Conservation (phyloP, 2,797 vertebrate genomes). For the Sebastes taczanowskii region DNA sequence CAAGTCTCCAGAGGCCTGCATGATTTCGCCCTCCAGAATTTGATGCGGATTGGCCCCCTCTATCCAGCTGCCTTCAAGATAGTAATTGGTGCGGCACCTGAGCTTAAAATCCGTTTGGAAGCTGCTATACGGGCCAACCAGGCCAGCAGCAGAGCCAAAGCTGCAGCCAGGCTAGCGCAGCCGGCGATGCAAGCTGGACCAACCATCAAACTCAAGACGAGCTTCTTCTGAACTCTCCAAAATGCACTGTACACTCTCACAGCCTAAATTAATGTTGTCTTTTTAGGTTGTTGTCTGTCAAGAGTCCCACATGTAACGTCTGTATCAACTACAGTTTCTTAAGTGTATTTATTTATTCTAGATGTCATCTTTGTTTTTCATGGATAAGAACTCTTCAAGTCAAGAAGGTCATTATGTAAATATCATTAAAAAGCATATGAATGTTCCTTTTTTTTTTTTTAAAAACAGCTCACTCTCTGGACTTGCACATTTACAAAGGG, state of each 20-base stretch:
- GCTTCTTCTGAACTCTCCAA: slow-evolving; percentile 89
- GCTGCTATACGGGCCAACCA: slow-evolving; percentile 94
- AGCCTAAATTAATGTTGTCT: slow-evolving; percentile 11
- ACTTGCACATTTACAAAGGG: slow-evolving; percentile 52
- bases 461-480: not conserved
- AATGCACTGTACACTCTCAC: slow-evolving; percentile 14
- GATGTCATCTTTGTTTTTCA: slow-evolving; percentile 43
- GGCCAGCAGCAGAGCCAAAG: slow-evolving; percentile 93
- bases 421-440: slow-evolving; percentile 37
- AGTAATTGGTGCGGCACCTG: slow-evolving; percentile 96
- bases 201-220: slow-evolving; percentile 98
- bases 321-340: slow-evolving; percentile 25
- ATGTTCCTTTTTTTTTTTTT: too few relatives aligned
- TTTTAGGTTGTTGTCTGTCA: slow-evolving; percentile 30
- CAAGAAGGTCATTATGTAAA: slow-evolving; percentile 58
- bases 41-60: slow-evolving; percentile 97
- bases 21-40: slow-evolving; percentile 96
- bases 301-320: slow-evolving; percentile 18
- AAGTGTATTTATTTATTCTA: slow-evolving; percentile 72
- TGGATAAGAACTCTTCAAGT: slow-evolving; percentile 20
- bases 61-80: slow-evolving; percentile 97
- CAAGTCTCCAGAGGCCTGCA: slow-evolving; percentile 91
- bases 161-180: slow-evolving; percentile 87
- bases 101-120: slow-evolving; percentile 94
- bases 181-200: slow-evolving; percentile 91